Conservation (phyloP, 2,888 invertebrate species). For the Drosophila emarginata region DNA sequence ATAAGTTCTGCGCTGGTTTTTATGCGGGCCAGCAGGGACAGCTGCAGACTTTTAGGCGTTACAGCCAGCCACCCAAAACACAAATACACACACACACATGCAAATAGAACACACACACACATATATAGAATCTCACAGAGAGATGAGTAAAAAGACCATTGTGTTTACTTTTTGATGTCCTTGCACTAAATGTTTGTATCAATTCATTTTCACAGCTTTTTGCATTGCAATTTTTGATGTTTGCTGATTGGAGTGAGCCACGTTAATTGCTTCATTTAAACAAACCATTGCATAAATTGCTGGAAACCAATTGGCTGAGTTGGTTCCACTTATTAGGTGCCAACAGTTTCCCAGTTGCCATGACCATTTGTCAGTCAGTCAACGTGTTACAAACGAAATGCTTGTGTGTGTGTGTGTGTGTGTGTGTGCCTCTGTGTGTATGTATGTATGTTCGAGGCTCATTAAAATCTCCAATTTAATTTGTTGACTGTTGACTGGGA, state of each 20-base stretch:
- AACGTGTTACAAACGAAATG: conserved; percentile 3
- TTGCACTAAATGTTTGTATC: conserved; percentile 71
- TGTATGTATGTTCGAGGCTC: conserved; percentile 28
- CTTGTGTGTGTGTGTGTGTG: conserved; percentile 22
- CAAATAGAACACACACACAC: conserved; percentile 3
- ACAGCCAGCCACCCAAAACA: conserved; percentile 29
- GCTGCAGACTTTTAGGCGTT: conserved; percentile 70
- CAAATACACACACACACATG: conserved; percentile 9
- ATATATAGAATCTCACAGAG: neutral
- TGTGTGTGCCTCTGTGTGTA: neutral
- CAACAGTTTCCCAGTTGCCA: conserved; percentile 53
- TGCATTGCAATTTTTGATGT: conserved; percentile 37
- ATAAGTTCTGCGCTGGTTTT: conserved; percentile 66
- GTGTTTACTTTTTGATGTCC: conserved; percentile 71
- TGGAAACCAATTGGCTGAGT: conserved; percentile 4
- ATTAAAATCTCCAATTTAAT: conserved; percentile 71
- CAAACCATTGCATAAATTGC: conserved; percentile 39
- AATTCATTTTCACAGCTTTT: conserved; percentile 66
- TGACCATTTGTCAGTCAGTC: conserved; percentile 48
- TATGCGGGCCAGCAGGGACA: conserved; percentile 72
- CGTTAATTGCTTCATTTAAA: conserved; percentile 79
- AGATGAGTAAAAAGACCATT: conserved; percentile 49
- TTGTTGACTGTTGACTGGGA: conserved; percentile 38
- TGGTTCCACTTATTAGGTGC: conserved; percentile 63
- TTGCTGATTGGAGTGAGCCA: conserved; percentile 10